phyloP scores from a whole-genome alignment of 2,888 invertebrate genomes.

The Myopa tessellatipennis region DNA sequence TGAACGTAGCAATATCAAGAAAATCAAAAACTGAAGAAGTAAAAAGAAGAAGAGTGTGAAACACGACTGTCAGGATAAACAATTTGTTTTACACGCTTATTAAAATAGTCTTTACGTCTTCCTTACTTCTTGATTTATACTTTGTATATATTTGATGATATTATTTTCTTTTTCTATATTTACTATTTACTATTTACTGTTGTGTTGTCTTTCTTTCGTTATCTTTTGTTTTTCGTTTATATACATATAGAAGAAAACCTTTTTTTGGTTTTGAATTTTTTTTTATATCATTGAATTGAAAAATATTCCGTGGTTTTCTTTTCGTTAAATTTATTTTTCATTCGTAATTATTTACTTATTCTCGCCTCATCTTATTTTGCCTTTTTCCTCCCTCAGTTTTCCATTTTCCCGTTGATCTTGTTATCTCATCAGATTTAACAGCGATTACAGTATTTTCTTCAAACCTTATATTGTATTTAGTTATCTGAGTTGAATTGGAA shows the following conservation, averaged over 20 bases:
- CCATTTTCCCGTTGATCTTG: not conserved
- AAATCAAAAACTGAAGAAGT: not conserved
- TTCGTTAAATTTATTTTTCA: not conserved
- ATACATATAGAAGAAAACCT: too few relatives aligned
- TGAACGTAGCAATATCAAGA: too few relatives aligned
- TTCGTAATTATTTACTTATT: not conserved
- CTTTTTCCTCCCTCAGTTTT: not conserved
- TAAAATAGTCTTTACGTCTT: not conserved
- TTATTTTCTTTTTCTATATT: too few relatives aligned
- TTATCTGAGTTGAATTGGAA: too few relatives aligned
- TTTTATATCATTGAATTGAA: too few relatives aligned
- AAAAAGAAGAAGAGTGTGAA: not conserved
- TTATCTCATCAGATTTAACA: slow-evolving; percentile 4
- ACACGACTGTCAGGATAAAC: not conserved
- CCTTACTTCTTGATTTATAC: too few relatives aligned
- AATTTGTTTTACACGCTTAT: not conserved
- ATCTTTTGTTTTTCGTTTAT: too few relatives aligned
- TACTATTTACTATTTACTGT: too few relatives aligned
- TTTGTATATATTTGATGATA: too few relatives aligned
- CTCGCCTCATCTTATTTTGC: not conserved
- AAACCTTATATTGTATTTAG: not conserved
- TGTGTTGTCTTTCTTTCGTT: too few relatives aligned
- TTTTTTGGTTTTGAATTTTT: too few relatives aligned
- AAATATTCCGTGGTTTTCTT: too few relatives aligned
- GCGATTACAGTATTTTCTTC: not conserved